A percentile compares a stretch with the other conserved stretches of the same genome.
These are phyloP conservation scores for Macroramphosus scolopax DNA, from an alignment of 2,797 vertebrate species.

Conservation along the genomic window DNA sequence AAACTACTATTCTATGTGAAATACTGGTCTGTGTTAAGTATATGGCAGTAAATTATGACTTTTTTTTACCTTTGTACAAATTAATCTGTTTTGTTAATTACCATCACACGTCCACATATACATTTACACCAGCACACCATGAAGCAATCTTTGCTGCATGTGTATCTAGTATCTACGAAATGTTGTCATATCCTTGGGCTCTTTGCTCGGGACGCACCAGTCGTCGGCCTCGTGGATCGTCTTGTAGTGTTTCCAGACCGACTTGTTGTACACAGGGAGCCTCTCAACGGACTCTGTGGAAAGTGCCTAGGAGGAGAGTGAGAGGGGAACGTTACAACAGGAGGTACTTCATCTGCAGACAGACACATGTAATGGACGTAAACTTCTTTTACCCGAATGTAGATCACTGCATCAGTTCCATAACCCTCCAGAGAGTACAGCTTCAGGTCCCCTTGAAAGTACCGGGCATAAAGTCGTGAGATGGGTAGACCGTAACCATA, in stretches of 20 bases:
- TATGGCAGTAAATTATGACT: too few relatives aligned
- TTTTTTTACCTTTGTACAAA: too few relatives aligned
- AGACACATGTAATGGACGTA: too few relatives aligned
- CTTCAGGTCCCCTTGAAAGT: slow-evolving; percentile 97
- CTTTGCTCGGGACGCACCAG: slow-evolving; percentile 96
- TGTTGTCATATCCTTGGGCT: slow-evolving; percentile 97
- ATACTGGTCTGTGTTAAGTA: too few relatives aligned
- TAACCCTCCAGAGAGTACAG: slow-evolving; percentile 96
- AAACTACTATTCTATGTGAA: too few relatives aligned
- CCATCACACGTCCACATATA: neutral
- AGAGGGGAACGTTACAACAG: neutral
- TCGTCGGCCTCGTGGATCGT: slow-evolving; percentile 92
- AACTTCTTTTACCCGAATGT: slow-evolving; percentile 85
- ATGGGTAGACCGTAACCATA: slow-evolving; percentile 97
- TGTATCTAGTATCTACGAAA: slow-evolving; percentile 85
- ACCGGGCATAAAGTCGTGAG: slow-evolving; percentile 94
- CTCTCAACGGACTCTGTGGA: slow-evolving; percentile 95
- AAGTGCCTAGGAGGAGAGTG: slow-evolving; percentile 79
- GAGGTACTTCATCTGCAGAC: too few relatives aligned
- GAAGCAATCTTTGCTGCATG: neutral
- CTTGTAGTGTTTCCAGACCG: slow-evolving; percentile 96
- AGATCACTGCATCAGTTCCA: slow-evolving; percentile 93
- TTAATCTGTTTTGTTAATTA: slow-evolving; percentile 9
- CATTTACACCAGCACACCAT: slow-evolving; percentile 6
- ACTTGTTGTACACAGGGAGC: slow-evolving; percentile 97